These are phyloP conservation scores for Calameuta pallipes DNA, from an alignment of 2,888 invertebrate genomes.

Conservation along the genomic window DNA sequence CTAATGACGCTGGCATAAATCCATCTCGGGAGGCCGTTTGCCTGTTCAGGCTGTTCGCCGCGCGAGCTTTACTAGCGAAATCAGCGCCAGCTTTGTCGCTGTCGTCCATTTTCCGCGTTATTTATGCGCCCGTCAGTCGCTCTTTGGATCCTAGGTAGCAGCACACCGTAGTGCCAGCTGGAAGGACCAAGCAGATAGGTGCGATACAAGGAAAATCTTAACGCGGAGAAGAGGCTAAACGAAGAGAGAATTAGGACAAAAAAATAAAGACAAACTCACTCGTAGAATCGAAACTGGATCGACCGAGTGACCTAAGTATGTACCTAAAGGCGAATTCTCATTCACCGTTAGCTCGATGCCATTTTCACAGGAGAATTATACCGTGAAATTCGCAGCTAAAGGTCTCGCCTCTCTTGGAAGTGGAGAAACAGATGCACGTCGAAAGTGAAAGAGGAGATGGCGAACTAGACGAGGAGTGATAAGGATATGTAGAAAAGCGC, in stretches of 20 bases:
- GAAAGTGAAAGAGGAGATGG: background rate
- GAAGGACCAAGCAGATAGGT: background rate
- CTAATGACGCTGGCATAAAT: conserved; percentile 61
- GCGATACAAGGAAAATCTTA: background rate
- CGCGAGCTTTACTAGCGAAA: conserved; percentile 51
- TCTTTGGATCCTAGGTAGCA: background rate
- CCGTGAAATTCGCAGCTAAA: background rate
- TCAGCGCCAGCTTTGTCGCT: conserved; percentile 57
- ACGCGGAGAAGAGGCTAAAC: background rate
- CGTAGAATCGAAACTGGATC: background rate
- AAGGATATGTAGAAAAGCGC: background rate
- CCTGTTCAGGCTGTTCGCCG: conserved; percentile 27
- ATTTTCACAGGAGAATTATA: background rate
- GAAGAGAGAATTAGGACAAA: background rate
- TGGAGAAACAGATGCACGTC: background rate
- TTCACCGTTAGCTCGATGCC: background rate
- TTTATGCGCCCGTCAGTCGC: conserved; percentile 49
- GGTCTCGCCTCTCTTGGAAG: background rate
- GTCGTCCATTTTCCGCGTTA: conserved; percentile 54
- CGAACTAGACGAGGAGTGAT: background rate
- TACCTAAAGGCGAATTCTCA: background rate
- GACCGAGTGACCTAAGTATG: background rate
- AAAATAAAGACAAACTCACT: background rate
- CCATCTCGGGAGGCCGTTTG: conserved; percentile 53
- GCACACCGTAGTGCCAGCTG: background rate